Percentiles rank a stretch among this genome's conserved stretches.
Conservation (phyloP, 2,113 vertebrate species). For the Tetraodon nigroviridis region DNA sequence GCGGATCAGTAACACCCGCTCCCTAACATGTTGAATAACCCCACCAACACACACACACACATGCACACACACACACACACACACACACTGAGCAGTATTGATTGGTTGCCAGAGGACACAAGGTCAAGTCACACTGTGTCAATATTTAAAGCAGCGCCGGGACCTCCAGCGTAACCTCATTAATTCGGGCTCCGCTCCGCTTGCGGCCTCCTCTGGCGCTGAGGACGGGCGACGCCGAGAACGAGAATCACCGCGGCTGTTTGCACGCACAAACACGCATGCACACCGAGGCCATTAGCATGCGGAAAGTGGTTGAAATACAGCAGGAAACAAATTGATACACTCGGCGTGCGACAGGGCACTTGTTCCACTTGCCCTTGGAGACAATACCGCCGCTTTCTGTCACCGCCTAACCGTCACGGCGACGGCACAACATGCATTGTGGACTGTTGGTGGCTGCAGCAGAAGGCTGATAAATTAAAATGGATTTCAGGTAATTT, state of each 20-base stretch:
- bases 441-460: too few relatives aligned
- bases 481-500: too few relatives aligned
- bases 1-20: neutral
- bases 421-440: too few relatives aligned
- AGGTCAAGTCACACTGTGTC: constrained; percentile 61
- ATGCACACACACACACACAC: constrained; percentile 10
- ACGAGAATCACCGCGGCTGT: neutral
- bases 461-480: too few relatives aligned
- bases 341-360: neutral
- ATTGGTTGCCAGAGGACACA: constrained; percentile 58
- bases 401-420: too few relatives aligned
- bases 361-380: neutral
- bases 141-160: constrained; percentile 64
- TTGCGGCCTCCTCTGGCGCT: constrained; percentile 33
- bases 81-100: constrained; percentile 53
- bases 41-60: neutral
- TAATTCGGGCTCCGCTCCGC: constrained; percentile 49
- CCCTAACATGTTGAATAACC: constrained; percentile 21
- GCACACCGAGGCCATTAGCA: neutral
- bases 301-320: neutral
- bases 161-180: constrained; percentile 62
- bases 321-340: neutral
- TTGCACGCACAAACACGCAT: constrained; percentile 10
- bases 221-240: constrained; percentile 2
- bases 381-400: too few relatives aligned